Evolutionary conservation across 2,113 vertebrate genomes (phyloP), one percentile per base, ranked within the genome.

Genomic region (Tachysurus fulvidraco): DNA sequence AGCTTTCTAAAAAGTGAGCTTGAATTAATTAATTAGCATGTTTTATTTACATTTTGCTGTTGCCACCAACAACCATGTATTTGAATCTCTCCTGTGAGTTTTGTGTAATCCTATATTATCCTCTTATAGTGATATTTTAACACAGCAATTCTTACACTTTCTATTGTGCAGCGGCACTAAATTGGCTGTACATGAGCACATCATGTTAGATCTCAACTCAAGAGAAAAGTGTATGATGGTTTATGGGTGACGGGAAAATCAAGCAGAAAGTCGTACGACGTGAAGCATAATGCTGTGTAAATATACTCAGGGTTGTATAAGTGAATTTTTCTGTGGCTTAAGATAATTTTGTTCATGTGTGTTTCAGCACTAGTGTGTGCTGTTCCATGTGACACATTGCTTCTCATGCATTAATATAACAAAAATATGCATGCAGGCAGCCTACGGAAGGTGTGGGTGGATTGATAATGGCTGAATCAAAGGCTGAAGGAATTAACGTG

Each of bases 361-460:
- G 36, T 81, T 85, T 62, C 52, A n/a, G 19, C 80, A 54, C 57
- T 65, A 36, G 62, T 69, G 59, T 62, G 55, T 23, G 77, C 52
- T 80, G 44, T 67, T 88, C 84, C 54, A 57, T 57, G 83, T 88
- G 90, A 91, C 87, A 90, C 74, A 14, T 28, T 65, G 59, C 65
- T 83, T 86, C 86, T 84, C 60, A 89, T 74, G 79, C 83, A 83
- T 85, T 86, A 89, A 90, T 87, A 78, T 55, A 67, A 85, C 88
- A 89, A 89, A 87, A 89, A 89, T 89, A 89, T 90, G 86, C 81
- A 83, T 50, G 55, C 71, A 64, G 36, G 82, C 85, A 89, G 77
- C 89, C 90, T 87, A 89, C 86, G 74, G 84, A 83, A 86, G 85
- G 85, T 44, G 85, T 84, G 86, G 90, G 89, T 57, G 86, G 79